Conservation (phyloP, 2,113 vertebrate genomes). For the Nycticryphes semicollaris region DNA sequence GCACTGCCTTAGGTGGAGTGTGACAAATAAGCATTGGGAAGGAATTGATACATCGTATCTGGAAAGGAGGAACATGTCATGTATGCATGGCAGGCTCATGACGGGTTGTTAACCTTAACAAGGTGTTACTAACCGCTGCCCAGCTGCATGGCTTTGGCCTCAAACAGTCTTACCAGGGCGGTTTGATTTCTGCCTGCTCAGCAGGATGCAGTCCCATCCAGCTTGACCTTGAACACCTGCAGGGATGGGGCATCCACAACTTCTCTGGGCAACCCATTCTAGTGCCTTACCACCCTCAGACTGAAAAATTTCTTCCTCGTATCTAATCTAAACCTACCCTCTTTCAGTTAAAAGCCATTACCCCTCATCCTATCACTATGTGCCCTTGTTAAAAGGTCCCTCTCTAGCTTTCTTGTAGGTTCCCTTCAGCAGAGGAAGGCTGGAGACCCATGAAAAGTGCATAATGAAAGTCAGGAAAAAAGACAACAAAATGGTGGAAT, state of each 20-base stretch:
- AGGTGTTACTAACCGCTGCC: background rate
- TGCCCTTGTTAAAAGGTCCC: no score
- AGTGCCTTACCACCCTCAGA: no score
- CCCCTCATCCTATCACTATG: no score
- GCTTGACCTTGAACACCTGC: no score
- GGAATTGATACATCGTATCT: background rate
- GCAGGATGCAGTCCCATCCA: background rate
- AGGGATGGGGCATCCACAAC: no score
- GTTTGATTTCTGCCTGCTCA: background rate
- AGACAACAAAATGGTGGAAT: background rate
- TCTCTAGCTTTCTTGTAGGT: no score
- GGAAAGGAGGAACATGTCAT: background rate
- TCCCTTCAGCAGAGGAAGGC: background rate
- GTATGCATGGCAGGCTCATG: background rate
- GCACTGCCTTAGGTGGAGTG: background rate
- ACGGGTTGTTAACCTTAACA: fast-evolving
- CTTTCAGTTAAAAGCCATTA: no score
- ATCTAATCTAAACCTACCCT: no score
- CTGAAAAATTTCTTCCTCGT: no score
- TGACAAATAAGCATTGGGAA: background rate
- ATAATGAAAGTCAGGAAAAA: background rate
- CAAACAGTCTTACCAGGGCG: fast-evolving
- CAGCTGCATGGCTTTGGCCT: background rate
- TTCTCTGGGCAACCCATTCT: no score
- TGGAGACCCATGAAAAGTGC: background rate